Evolutionary conservation across 2,888 invertebrate genomes (phyloP).

Genomic region (Corythucha ciliata): DNA sequence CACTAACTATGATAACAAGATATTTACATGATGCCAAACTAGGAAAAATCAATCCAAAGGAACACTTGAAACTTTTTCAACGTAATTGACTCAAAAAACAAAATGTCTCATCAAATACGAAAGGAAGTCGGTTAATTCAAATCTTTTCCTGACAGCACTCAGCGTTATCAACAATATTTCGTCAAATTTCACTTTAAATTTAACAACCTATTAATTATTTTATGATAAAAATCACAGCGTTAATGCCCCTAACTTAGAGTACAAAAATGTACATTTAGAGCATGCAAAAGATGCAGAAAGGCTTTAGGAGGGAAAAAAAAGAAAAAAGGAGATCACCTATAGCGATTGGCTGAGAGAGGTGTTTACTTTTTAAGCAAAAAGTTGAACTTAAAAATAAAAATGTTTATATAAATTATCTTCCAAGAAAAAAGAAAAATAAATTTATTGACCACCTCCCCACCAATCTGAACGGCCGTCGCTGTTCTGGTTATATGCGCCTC

Average conservation of each 20-base stretch:
- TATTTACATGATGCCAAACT: too few relatives aligned
- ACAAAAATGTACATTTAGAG: conserved; percentile 22
- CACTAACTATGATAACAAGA: too few relatives aligned
- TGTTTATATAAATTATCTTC: too few relatives aligned
- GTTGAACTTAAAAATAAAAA: too few relatives aligned
- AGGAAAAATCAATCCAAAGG: too few relatives aligned
- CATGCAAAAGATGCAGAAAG: conserved; percentile 30
- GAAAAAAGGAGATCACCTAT: conserved; percentile 26
- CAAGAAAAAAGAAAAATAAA: too few relatives aligned
- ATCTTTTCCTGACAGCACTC: too few relatives aligned
- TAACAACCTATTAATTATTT: conserved; percentile 25
- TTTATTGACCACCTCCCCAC: conserved; percentile 39
- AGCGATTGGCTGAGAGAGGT: conserved; percentile 33
- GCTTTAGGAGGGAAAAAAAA: conserved; percentile 29
- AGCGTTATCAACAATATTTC: background rate
- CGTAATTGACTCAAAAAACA: too few relatives aligned
- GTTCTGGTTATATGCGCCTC: conserved; percentile 42
- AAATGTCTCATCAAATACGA: too few relatives aligned
- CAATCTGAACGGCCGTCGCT: conserved; percentile 43
- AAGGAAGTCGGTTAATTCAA: too few relatives aligned
- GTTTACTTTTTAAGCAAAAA: conserved; percentile 17
- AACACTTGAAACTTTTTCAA: too few relatives aligned
- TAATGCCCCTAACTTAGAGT: conserved; percentile 31
- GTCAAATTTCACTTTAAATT: background rate
- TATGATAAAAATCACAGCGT: conserved; percentile 31